Conservation (phyloP, 37 sponge, comb jelly and placozoan species). For the Oopsacas minuta region DNA sequence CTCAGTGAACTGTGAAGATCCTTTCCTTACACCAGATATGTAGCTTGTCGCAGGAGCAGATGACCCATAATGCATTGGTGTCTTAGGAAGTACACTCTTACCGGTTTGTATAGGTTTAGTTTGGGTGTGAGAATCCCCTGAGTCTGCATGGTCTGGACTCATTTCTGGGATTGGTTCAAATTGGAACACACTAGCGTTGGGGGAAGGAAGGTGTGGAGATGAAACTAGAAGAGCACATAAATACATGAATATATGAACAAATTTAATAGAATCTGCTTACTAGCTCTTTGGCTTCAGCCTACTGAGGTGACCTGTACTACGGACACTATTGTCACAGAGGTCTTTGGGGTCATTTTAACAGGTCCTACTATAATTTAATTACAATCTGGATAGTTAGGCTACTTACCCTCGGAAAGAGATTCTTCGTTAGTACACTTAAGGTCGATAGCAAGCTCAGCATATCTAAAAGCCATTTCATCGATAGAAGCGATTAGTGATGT, state of each 20-base stretch:
- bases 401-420: neutral
- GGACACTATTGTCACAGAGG: too few relatives aligned
- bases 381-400: too few relatives aligned
- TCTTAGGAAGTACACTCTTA: neutral
- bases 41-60: neutral
- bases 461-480: slow-evolving; percentile 2
- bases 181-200: neutral
- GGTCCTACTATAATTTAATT: too few relatives aligned
- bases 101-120: neutral
- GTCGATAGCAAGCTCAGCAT: slow-evolving; percentile 10
- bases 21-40: neutral
- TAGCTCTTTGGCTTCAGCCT: too few relatives aligned
- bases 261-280: too few relatives aligned
- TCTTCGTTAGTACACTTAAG: neutral
- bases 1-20: neutral
- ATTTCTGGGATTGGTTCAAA: neutral
- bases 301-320: too few relatives aligned
- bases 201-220: neutral
- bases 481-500: neutral
- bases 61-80: neutral
- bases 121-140: neutral
- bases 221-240: neutral
- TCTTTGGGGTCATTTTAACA: too few relatives aligned
- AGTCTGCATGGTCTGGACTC: neutral
- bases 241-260: too few relatives aligned